These are phyloP conservation scores for Gonatopus flavifemur DNA, from an alignment of 1,140 invertebrate genomes.

Conservation along the genomic window DNA sequence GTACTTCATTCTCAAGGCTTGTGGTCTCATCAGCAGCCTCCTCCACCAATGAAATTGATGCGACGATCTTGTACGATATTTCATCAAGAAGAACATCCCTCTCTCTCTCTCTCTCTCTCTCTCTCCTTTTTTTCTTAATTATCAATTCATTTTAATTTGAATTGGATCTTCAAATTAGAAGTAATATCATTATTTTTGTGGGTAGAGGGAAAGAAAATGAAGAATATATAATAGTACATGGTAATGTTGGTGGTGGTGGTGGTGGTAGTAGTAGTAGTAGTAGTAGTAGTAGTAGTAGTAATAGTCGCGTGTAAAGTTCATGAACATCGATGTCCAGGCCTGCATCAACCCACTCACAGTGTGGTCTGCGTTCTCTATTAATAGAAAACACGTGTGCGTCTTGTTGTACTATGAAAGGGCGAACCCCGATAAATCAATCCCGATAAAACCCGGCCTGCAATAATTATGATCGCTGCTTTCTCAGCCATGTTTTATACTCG, in stretches of 20 bases:
- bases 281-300: no score
- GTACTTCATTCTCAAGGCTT: no score
- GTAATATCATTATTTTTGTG: no score
- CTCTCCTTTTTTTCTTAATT: background rate
- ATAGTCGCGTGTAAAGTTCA: no score
- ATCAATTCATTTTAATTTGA: slow-evolving; percentile 4
- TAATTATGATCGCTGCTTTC: slow-evolving; percentile 19
- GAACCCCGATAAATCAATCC: slow-evolving; percentile 33
- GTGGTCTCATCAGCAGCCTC: no score
- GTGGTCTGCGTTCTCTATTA: slow-evolving; percentile 31
- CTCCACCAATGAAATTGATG: slow-evolving; percentile 28
- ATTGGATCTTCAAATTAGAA: background rate
- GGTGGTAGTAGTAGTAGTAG: no score
- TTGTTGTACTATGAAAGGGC: slow-evolving; percentile 21
- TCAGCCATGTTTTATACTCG: slow-evolving; percentile 3
- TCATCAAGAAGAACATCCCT: slow-evolving; percentile 28
- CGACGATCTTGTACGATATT: slow-evolving; percentile 31
- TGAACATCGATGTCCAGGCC: background rate
- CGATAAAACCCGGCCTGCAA: slow-evolving; percentile 25
- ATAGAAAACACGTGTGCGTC: slow-evolving; percentile 27
- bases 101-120: slow-evolving; percentile 30
- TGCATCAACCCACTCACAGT: slow-evolving; percentile 3
- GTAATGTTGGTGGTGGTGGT: no score
- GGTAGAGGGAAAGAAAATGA: no score
- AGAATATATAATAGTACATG: no score